These are phyloP conservation scores for Muscicapa adusta DNA, from an alignment of 2,113 vertebrate species.

Conservation along the genomic window DNA sequence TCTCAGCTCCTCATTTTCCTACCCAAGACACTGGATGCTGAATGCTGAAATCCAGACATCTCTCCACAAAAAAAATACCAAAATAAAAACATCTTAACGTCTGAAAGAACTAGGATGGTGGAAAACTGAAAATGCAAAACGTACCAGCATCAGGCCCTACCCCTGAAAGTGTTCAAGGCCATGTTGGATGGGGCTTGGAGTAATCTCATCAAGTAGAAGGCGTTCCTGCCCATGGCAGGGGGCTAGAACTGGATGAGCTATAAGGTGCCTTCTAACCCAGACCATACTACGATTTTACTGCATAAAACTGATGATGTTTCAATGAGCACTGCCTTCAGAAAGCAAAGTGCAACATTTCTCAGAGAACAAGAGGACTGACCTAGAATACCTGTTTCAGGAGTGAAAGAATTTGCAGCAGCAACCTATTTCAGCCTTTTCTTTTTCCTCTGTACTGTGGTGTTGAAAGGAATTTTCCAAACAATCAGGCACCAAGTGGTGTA, in stretches of 20 bases:
- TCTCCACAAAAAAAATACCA: neutral
- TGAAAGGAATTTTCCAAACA: neutral
- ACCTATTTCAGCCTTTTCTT: neutral
- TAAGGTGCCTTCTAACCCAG: neutral
- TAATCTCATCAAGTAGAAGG: neutral
- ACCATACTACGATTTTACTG: neutral
- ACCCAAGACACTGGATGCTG: neutral
- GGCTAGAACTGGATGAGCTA: neutral
- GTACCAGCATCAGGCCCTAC: neutral
- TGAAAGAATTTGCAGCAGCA: too few relatives aligned
- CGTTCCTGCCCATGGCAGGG: neutral
- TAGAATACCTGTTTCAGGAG: too few relatives aligned
- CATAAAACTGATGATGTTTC: neutral
- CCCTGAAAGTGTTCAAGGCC: neutral
- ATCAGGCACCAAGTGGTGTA: neutral
- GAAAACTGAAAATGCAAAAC: neutral
- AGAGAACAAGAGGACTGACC: neutral
- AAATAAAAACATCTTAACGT: neutral
- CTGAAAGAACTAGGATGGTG: neutral
- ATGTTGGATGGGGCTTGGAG: neutral
- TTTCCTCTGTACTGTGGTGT: neutral
- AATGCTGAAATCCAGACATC: neutral
- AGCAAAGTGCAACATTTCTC: neutral
- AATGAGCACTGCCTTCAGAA: neutral
- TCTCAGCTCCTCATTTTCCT: neutral